Conservation (phyloP, 2,888 invertebrate species). For the Cosmia trapezina region DNA sequence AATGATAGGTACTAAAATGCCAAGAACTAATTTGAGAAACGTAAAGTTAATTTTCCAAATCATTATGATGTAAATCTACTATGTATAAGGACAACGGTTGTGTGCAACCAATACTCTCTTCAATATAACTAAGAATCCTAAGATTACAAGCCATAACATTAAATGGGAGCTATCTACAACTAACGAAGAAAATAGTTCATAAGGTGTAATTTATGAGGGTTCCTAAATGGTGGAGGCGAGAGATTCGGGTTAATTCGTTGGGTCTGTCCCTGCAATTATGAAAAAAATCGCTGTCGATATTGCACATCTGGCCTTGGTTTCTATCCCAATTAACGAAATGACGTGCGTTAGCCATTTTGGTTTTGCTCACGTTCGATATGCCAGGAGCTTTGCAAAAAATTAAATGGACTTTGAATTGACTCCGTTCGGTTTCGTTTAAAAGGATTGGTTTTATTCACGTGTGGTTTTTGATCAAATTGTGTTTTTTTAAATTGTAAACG, state of each 20-base stretch:
- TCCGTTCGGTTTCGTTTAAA: slow-evolving; percentile 40
- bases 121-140: slow-evolving; percentile 39
- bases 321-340: slow-evolving; percentile 74
- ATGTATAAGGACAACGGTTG: background rate
- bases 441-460: slow-evolving; percentile 29
- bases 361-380: slow-evolving; percentile 53
- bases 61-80: slow-evolving; percentile 18
- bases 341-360: slow-evolving; percentile 67
- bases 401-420: slow-evolving; percentile 44
- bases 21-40: slow-evolving; percentile 14
- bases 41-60: slow-evolving; percentile 13
- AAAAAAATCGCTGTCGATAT: slow-evolving; percentile 71
- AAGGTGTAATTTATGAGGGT: slow-evolving; percentile 51
- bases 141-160: slow-evolving; percentile 43
- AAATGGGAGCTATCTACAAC: slow-evolving; percentile 37
- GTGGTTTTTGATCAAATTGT: slow-evolving; percentile 19
- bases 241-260: slow-evolving; percentile 59
- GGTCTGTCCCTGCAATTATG: slow-evolving; percentile 68
- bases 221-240: slow-evolving; percentile 42
- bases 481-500: background rate
- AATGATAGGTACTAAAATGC: background rate
- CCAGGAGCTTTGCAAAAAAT: slow-evolving; percentile 48
- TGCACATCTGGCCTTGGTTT: slow-evolving; percentile 69
- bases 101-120: slow-evolving; percentile 42
- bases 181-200: slow-evolving; percentile 53